phyloP scores from a whole-genome alignment of 2,113 vertebrate genomes.

The Lamprologus lemairii region DNA sequence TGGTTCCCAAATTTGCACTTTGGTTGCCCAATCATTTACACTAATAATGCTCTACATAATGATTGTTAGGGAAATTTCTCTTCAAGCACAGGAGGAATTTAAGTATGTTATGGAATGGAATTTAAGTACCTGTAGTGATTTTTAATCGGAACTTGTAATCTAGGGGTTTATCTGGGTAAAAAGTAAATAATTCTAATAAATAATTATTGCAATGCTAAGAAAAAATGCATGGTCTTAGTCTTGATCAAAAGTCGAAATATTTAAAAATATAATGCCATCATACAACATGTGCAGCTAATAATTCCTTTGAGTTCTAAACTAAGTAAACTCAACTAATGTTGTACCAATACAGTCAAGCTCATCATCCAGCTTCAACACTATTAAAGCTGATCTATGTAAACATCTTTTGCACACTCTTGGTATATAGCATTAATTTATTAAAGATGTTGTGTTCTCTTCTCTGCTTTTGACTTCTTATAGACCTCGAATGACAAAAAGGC shows the following conservation, averaged over 20 bases:
- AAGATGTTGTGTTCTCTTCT: background rate
- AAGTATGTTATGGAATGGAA: too few relatives aligned
- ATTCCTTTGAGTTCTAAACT: background rate
- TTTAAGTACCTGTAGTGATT: background rate
- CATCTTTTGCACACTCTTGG: background rate
- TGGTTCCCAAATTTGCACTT: background rate
- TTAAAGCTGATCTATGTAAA: background rate
- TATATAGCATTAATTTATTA: background rate
- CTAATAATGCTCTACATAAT: background rate
- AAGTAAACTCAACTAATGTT: background rate
- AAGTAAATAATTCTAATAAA: background rate
- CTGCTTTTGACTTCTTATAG: background rate
- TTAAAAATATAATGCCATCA: background rate
- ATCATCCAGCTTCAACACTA: background rate
- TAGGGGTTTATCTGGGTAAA: background rate
- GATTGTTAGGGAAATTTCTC: background rate
- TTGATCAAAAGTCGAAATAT: background rate
- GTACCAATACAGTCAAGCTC: background rate
- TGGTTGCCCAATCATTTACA: background rate
- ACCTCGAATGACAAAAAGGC: conserved; percentile 14
- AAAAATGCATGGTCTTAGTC: background rate
- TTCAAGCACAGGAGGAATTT: background rate
- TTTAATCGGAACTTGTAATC: background rate
- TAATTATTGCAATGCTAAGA: background rate
- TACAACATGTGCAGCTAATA: background rate